Evolutionary conservation across 1,140 invertebrate species (phyloP).

Genomic region (Drosophila parvula): DNA sequence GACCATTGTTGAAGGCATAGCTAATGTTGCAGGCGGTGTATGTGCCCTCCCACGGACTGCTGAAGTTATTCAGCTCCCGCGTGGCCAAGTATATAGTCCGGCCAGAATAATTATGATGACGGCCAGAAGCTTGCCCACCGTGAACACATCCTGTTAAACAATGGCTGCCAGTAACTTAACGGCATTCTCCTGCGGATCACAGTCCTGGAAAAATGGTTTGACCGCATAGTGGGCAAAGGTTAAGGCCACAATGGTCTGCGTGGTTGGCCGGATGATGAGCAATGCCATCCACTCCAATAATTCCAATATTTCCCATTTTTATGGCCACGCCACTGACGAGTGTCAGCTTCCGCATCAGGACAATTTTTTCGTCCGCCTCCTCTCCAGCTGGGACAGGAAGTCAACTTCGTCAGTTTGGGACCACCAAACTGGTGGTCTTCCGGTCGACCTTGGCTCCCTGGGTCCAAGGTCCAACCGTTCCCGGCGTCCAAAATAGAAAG

Average conservation of each 20-base stretch:
- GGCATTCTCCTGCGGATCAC: constrained; percentile 87
- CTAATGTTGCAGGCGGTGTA: constrained; percentile 88
- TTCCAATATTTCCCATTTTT: constrained; percentile 92
- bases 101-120: constrained; percentile 92
- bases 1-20: constrained; percentile 95
- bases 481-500: no score
- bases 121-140: constrained; percentile 94
- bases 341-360: constrained; percentile 92
- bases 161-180: constrained; percentile 89
- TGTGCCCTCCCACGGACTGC: constrained; percentile 88
- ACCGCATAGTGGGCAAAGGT: constrained; percentile 92
- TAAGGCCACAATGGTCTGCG: constrained; percentile 92
- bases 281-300: constrained; percentile 95
- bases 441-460: no score
- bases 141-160: constrained; percentile 94
- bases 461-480: no score
- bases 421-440: constrained; percentile 61
- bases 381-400: neutral
- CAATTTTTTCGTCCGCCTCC: constrained; percentile 84
- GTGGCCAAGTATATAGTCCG: constrained; percentile 90
- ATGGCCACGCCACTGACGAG: constrained; percentile 94
- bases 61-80: constrained; percentile 90
- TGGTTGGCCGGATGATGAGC: constrained; percentile 92
- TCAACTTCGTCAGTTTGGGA: constrained; percentile 33
- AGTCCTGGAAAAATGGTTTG: constrained; percentile 93